These are phyloP conservation scores for Aptenodytes forsteri DNA, from an alignment of 2,113 vertebrate genomes.

Conservation along the genomic window DNA sequence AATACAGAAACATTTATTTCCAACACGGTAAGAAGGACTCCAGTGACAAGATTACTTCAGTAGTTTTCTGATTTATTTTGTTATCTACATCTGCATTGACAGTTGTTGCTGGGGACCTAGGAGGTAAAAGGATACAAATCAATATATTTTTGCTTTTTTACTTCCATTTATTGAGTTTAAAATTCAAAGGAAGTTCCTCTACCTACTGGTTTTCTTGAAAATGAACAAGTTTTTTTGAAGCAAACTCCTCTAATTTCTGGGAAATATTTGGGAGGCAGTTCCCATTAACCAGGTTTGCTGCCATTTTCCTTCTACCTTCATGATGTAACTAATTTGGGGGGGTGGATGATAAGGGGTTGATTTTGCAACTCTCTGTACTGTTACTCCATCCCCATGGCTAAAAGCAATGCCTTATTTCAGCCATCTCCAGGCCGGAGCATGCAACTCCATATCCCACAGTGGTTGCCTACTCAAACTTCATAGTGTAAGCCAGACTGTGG, in stretches of 20 bases:
- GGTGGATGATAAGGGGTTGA: neutral
- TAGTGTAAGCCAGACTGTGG: neutral
- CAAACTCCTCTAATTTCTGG: neutral
- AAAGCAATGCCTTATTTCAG: neutral
- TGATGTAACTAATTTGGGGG: neutral
- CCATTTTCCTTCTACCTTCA: neutral
- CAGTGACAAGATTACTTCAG: neutral
- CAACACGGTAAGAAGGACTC: neutral
- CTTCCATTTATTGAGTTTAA: neutral
- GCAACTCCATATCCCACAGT: neutral
- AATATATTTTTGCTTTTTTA: neutral
- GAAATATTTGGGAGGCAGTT: neutral
- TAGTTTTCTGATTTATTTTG: neutral
- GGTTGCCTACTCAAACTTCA: neutral
- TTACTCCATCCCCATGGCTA: neutral
- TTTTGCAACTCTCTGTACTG: neutral
- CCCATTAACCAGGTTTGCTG: neutral
- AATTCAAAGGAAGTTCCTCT: neutral
- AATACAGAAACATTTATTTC: neutral
- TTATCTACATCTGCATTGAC: neutral
- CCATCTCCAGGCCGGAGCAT: neutral
- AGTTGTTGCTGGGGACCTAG: neutral
- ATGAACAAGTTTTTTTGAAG: neutral
- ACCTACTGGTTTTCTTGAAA: neutral
- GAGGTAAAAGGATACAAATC: neutral